Evolutionary conservation across 1,140 invertebrate species (phyloP).

Genomic region (fruit fly (Drosophila melanogaster)): DNA sequence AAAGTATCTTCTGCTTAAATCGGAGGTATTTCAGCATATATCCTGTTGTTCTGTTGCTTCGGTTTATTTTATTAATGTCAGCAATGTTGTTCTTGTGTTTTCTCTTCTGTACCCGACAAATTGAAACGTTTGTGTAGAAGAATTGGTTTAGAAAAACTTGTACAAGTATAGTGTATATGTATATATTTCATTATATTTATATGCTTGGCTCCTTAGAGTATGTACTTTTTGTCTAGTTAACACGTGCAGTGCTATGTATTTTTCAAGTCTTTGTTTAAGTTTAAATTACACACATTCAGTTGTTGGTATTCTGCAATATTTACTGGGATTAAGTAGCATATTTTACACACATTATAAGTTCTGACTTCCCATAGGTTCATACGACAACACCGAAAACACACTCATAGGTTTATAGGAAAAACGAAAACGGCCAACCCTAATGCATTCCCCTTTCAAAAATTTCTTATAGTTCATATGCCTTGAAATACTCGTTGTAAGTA

Average conservation of each 20-base stretch:
- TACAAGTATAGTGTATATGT: conserved; percentile 47
- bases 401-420: conserved; percentile 32
- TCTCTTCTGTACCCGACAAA: conserved; percentile 8
- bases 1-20: conserved; percentile 52
- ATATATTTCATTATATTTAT: conserved; percentile 35
- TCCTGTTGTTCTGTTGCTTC: conserved; percentile 40
- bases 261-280: conserved; percentile 44
- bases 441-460: conserved; percentile 4
- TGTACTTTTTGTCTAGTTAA: conserved; percentile 43
- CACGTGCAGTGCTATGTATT: conserved; percentile 39
- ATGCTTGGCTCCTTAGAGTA: conserved; percentile 35
- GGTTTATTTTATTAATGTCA: conserved; percentile 31
- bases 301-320: conserved; percentile 34
- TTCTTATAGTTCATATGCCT: conserved; percentile 16
- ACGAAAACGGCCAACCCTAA: conserved; percentile 22
- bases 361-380: conserved; percentile 28
- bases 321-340: conserved; percentile 42
- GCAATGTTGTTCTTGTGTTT: conserved; percentile 43
- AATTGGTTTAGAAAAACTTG: conserved; percentile 43
- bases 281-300: conserved; percentile 40
- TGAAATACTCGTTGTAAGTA: conserved; percentile 57
- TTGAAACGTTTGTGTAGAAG: conserved; percentile 39
- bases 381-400: conserved; percentile 41
- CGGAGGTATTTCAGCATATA: conserved; percentile 75
- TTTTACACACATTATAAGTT: conserved; percentile 40